Percentiles rank a stretch among this genome's conserved stretches.
Conservation (phyloP, 2,797 vertebrate genomes). For the Ataeniobius toweri region DNA sequence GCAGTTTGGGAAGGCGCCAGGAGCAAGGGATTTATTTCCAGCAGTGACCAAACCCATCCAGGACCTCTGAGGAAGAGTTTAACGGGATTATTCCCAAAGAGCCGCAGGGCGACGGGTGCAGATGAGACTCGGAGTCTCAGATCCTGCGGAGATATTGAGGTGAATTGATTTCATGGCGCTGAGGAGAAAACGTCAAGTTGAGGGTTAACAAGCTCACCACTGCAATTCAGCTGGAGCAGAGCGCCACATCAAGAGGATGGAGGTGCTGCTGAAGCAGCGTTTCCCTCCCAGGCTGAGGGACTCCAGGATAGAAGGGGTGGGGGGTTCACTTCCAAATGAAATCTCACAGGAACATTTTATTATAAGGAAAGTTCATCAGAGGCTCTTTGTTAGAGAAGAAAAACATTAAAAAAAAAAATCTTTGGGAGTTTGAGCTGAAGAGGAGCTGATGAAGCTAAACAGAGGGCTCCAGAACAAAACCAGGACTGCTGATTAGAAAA, state of each 20-base stretch:
- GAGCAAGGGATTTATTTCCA: neutral
- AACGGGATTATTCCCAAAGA: constrained; percentile 8
- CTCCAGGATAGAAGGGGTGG: too few relatives aligned
- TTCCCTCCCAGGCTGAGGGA: neutral
- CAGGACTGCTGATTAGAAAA: too few relatives aligned
- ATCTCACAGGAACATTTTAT: neutral
- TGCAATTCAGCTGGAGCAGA: neutral
- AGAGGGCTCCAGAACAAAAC: too few relatives aligned
- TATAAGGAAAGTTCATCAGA: too few relatives aligned
- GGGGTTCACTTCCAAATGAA: neutral
- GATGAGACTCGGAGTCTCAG: neutral
- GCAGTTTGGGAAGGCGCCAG: neutral
- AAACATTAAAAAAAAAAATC: too few relatives aligned
- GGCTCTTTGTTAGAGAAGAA: too few relatives aligned
- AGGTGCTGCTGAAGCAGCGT: neutral
- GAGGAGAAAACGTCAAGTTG: constrained; percentile 1
- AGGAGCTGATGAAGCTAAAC: too few relatives aligned
- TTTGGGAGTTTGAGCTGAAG: too few relatives aligned
- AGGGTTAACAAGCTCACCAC: constrained; percentile 1
- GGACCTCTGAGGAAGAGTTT: constrained; percentile 3
- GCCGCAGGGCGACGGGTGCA: neutral
- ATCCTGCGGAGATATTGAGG: neutral
- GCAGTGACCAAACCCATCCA: neutral
- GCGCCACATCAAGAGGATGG: neutral
- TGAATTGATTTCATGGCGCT: neutral